Base-by-base conservation (phyloP, 1,140 invertebrate species). In the Drosophila setifemur region DNA sequence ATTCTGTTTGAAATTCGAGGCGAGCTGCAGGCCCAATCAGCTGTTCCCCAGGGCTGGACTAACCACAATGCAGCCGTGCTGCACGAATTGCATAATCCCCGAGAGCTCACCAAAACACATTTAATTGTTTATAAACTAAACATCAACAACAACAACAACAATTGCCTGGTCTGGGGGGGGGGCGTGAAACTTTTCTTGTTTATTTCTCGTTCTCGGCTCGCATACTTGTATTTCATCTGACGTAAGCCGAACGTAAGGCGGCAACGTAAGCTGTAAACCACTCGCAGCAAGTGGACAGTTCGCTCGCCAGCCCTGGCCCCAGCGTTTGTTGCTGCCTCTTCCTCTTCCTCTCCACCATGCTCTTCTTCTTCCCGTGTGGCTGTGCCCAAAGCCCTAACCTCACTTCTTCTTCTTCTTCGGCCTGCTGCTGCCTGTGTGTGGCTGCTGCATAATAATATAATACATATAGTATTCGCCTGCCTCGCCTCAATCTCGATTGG, bases 371-470 rank as follows among this genome's bases (percentile, higher is more conserved):
- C 11, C 33, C 33, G 40, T 31, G 40, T 28, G 33, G 29, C n/a
- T n/a, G n/a, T n/a, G n/a, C n/a, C n/a, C n/a, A n/a, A n/a, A n/a
- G n/a, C 29, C 43, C 54, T 71, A 71, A 71, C 67, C 67, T 71
- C 67, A 71, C 67, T 71, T 71, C 44, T 60, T 61, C 57, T 58
- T 57, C 57, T 58, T 61, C 37, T 28, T 25, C 16, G 19, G 28
- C 40, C 18, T 12, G n/a, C 55, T 58, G 25, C 29, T 48, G 55
- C n/a, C n/a, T n/a, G 31, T 37, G 33, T 47, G 55, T 64, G 60
- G 60, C 64, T 70, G 69, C 69, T 72, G 69, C 69, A 72, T 72
- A 72, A 72, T 73, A 72, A 73, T 73, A 53, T 57, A 73, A 53
- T 64, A 50, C 37, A 16, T 37, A 37, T 37, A n/a, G n/a, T n/a